These are phyloP conservation scores for Nannospalax galili DNA, from an alignment of 2,113 vertebrate genomes.

Conservation along the genomic window DNA sequence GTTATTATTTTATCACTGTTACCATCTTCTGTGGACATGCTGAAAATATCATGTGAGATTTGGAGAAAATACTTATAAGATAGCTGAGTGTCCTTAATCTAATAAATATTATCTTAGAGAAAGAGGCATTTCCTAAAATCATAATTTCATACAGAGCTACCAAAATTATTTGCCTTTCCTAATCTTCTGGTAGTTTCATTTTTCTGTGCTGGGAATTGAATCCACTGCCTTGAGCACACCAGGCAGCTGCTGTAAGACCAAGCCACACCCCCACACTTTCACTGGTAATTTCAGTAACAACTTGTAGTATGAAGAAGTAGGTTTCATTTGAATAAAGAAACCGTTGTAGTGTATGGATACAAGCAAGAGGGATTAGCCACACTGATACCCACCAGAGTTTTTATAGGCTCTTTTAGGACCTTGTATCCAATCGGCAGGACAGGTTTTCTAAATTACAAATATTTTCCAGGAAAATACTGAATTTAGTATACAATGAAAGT, in stretches of 20 bases:
- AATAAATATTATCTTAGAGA: background rate
- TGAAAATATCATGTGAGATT: background rate
- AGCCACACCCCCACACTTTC: too few relatives aligned
- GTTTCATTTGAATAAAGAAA: background rate
- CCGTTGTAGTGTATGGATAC: background rate
- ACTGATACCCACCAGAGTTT: background rate
- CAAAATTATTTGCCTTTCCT: too few relatives aligned
- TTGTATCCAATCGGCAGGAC: background rate
- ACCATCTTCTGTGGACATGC: background rate
- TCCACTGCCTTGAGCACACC: too few relatives aligned
- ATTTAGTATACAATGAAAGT: background rate
- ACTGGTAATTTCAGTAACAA: too few relatives aligned
- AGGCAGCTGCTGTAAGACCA: too few relatives aligned
- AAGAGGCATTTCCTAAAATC: too few relatives aligned
- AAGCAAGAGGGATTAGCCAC: background rate
- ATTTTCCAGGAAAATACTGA: background rate
- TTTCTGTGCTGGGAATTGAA: too few relatives aligned
- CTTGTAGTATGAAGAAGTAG: too few relatives aligned
- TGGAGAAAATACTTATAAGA: background rate
- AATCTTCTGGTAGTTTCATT: too few relatives aligned
- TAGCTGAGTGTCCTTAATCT: background rate
- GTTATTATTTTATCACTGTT: background rate
- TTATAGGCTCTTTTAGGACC: background rate
- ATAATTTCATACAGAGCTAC: too few relatives aligned
- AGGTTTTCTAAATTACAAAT: background rate